These are phyloP conservation scores for Drosophila rellima DNA, from an alignment of 2,888 invertebrate species.

Conservation along the genomic window DNA sequence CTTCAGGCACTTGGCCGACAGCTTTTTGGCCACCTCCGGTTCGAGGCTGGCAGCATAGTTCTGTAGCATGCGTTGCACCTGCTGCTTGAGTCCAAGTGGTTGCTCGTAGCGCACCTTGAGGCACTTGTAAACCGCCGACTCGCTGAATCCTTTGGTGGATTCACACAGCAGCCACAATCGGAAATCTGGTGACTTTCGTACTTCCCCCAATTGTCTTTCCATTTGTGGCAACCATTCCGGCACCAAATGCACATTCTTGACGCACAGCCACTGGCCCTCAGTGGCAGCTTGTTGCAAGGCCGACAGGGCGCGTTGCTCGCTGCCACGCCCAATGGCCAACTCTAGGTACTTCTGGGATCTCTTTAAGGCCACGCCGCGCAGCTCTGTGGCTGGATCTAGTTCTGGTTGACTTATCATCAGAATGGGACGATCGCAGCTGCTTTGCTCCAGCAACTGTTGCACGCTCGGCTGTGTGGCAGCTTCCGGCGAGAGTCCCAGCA, in stretches of 20 bases:
- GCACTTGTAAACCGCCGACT: constrained; percentile 91
- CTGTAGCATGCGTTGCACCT: constrained; percentile 91
- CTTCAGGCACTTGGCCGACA: constrained; percentile 86
- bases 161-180: constrained; percentile 95
- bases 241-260: constrained; percentile 93
- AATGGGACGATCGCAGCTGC: constrained; percentile 88
- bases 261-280: constrained; percentile 91
- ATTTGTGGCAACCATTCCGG: constrained; percentile 90
- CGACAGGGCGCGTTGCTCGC: constrained; percentile 89
- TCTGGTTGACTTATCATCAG: constrained; percentile 95
- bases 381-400: constrained; percentile 95
- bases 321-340: constrained; percentile 93
- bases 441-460: constrained; percentile 83
- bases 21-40: constrained; percentile 50
- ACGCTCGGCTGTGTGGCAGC: constrained; percentile 82
- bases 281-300: constrained; percentile 88
- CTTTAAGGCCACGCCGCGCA: constrained; percentile 89
- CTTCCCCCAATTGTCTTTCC: constrained; percentile 88
- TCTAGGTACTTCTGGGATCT: constrained; percentile 87
- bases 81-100: constrained; percentile 94
- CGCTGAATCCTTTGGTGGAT: constrained; percentile 91
- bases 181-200: constrained; percentile 87
- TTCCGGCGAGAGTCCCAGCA: constrained; percentile 87
- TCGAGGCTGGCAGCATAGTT: constrained; percentile 88
- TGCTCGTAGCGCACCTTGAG: constrained; percentile 93